phyloP scores from a whole-genome alignment of 2,888 invertebrate species.

The Parapristionchus giblindavisi region DNA sequence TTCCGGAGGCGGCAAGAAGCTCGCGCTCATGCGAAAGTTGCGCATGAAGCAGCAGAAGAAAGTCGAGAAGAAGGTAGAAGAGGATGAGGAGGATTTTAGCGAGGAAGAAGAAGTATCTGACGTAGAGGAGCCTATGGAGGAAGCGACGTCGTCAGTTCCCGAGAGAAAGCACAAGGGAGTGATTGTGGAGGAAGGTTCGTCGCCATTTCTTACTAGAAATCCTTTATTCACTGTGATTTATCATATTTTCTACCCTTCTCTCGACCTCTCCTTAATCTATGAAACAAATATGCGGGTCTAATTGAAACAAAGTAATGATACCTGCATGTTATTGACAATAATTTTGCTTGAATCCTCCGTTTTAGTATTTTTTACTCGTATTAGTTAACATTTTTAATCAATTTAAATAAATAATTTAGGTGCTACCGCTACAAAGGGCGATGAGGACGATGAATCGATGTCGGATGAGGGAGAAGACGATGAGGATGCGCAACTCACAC shows the following conservation, averaged over 20 bases:
- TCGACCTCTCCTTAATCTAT: too few species aligned
- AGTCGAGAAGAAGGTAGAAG: not conserved
- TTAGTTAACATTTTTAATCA: too few species aligned
- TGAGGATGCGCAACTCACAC: constrained; percentile 16
- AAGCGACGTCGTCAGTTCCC: constrained; percentile 1
- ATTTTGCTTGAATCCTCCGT: not conserved
- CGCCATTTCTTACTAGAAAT: not conserved
- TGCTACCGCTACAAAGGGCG: too few species aligned
- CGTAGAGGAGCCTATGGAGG: not conserved
- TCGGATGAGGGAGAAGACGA: constrained; percentile 5
- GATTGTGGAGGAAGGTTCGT: constrained; percentile 15
- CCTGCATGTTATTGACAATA: not conserved
- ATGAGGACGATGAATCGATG: constrained; percentile 3
- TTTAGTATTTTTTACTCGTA: not conserved
- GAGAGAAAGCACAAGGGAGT: constrained; percentile 3
- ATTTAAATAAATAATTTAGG: too few species aligned
- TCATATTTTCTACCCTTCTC: too few species aligned
- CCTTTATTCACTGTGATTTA: not conserved
- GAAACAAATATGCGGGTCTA: too few species aligned
- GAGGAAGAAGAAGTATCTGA: not conserved
- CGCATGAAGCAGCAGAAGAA: not conserved
- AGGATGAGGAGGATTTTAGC: not conserved
- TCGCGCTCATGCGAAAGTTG: constrained; percentile 3
- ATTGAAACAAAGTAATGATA: not conserved
- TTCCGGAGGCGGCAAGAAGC: not conserved